A percentile compares a stretch with the other conserved stretches of the same genome.
Evolutionary conservation across 2,113 vertebrate species (phyloP).

Genomic region (Scytalopus superciliaris): DNA sequence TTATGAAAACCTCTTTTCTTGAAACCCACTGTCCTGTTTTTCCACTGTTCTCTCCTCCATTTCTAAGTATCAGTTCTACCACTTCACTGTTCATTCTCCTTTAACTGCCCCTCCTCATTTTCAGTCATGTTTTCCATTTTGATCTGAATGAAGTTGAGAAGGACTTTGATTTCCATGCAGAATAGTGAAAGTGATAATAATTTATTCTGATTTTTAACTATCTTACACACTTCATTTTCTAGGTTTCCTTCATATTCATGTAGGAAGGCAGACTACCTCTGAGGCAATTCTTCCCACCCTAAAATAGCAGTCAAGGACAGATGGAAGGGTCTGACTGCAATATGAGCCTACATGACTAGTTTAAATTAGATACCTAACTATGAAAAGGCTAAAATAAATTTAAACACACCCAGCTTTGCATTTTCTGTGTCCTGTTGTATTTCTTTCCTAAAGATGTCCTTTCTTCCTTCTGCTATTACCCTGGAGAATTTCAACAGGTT

Average conservation of each 20-base stretch:
- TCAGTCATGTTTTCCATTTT: neutral
- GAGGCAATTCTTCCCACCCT: neutral
- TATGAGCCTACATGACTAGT: neutral
- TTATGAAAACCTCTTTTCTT: neutral
- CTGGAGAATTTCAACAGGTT: neutral
- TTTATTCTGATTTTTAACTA: neutral
- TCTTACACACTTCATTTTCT: neutral
- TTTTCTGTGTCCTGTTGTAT: neutral
- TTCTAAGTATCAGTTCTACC: neutral
- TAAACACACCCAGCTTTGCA: neutral
- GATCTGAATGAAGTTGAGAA: neutral
- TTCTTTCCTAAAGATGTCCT: constrained; percentile 15
- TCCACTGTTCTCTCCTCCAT: neutral
- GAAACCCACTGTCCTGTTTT: neutral
- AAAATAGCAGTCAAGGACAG: neutral
- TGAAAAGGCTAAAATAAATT: neutral
- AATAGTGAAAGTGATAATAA: neutral
- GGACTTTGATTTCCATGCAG: neutral
- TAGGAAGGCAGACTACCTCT: neutral
- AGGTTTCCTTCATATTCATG: neutral
- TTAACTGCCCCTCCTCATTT: neutral
- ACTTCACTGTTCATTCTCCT: neutral
- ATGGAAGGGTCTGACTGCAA: neutral
- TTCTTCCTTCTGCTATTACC: constrained; percentile 26
- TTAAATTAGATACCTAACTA: neutral